Conservation (phyloP, 2,797 vertebrate genomes). For the Ceyx erithaca region DNA sequence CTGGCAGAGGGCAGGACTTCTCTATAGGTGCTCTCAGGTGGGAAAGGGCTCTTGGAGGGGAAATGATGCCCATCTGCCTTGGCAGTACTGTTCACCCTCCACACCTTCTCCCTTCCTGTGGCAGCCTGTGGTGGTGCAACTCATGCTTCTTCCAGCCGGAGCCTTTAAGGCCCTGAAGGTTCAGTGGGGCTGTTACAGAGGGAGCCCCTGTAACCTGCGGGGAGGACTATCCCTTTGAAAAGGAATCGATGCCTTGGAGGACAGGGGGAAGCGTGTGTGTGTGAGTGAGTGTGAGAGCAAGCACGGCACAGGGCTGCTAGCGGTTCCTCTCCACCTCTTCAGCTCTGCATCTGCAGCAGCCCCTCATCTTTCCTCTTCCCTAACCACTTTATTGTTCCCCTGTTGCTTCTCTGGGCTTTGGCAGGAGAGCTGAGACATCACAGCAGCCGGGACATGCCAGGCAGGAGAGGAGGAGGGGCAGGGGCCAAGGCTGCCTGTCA, state of each 20-base stretch:
- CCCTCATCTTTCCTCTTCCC: not conserved
- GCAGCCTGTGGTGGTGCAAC: not conserved
- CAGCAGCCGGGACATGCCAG: no score
- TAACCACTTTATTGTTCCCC: not conserved
- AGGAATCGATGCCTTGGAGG: not conserved
- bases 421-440: not conserved
- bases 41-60: not conserved
- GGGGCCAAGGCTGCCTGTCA: not conserved
- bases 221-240: not conserved
- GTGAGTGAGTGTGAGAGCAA: not conserved
- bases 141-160: not conserved
- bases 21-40: not conserved
- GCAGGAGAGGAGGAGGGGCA: not conserved
- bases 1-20: not conserved
- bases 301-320: not conserved
- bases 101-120: not conserved
- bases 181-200: not conserved
- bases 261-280: not conserved
- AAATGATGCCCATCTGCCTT: fast-evolving
- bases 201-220: not conserved
- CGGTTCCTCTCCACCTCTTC: not conserved
- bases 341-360: not conserved
- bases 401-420: not conserved
- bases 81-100: fast-evolving
- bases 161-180: not conserved